phyloP scores from a whole-genome alignment of 2,888 invertebrate species.

The Chymomyza procnemis region DNA sequence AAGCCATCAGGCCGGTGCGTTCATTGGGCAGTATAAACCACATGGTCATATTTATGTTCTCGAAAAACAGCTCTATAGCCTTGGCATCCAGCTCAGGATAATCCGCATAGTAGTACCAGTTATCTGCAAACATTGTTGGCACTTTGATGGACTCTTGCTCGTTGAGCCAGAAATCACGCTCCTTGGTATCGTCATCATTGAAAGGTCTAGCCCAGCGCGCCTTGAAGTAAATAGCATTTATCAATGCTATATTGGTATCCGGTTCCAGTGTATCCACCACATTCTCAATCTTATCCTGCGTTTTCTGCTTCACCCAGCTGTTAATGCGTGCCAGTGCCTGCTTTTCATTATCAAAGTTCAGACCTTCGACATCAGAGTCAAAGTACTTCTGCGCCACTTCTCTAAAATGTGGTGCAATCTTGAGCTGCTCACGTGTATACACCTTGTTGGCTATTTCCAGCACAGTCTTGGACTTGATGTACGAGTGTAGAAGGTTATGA shows the following conservation, averaged over 20 bases:
- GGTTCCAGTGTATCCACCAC: conserved; percentile 83
- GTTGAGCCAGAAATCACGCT: conserved; percentile 84
- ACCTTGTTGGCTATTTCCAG: conserved; percentile 87
- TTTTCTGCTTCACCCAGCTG: conserved; percentile 88
- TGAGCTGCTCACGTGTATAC: conserved; percentile 82
- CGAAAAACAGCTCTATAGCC: conserved; percentile 87
- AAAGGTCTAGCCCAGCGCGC: conserved; percentile 88
- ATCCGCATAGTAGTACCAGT: conserved; percentile 80
- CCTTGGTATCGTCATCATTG: conserved; percentile 80
- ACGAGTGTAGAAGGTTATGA: conserved; percentile 68
- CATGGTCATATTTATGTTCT: conserved; percentile 86
- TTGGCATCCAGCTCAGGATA: conserved; percentile 80
- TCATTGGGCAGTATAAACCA: conserved; percentile 87
- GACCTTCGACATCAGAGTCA: conserved; percentile 82
- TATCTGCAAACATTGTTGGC: conserved; percentile 85
- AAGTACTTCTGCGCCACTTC: conserved; percentile 83
- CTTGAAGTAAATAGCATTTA: conserved; percentile 94
- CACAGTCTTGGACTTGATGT: conserved; percentile 72
- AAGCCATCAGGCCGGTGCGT: conserved; percentile 82
- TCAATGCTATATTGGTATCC: conserved; percentile 85
- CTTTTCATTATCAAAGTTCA: conserved; percentile 82
- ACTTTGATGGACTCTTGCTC: conserved; percentile 80
- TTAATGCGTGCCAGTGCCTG: conserved; percentile 84
- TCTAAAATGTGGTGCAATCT: conserved; percentile 81
- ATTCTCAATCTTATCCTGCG: conserved; percentile 89